Conservation (phyloP, 2,797 vertebrate species). For the Delichon dasypus region DNA sequence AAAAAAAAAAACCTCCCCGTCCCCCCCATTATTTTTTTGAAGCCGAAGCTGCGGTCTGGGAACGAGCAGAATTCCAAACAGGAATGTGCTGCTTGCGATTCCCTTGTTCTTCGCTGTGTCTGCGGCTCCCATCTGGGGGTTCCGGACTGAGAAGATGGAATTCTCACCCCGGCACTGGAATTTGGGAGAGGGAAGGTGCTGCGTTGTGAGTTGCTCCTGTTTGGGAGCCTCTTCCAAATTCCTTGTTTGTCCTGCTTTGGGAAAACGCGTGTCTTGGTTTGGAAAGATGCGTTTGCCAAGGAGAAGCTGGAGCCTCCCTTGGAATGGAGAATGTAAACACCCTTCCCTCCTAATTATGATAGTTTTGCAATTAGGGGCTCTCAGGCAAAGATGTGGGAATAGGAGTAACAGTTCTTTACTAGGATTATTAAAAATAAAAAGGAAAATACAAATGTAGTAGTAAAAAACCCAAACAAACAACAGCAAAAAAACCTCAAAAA, state of each 20-base stretch:
- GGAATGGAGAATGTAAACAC: too few relatives aligned
- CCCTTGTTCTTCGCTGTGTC: neutral
- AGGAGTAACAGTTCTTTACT: too few relatives aligned
- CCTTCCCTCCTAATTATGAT: too few relatives aligned
- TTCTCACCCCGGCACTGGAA: neutral
- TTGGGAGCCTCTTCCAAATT: neutral
- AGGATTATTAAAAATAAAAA: too few relatives aligned
- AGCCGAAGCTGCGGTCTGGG: neutral
- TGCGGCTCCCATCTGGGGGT: neutral
- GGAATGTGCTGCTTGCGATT: neutral
- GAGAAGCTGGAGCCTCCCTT: too few relatives aligned
- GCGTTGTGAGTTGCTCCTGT: neutral
- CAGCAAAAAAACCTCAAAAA: too few relatives aligned
- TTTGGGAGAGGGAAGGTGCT: neutral
- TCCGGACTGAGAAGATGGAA: neutral
- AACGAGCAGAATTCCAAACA: neutral
- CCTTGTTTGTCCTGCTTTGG: neutral
- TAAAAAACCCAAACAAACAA: too few relatives aligned
- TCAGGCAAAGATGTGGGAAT: too few relatives aligned
- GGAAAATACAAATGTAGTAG: too few relatives aligned
- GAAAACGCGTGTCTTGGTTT: too few relatives aligned
- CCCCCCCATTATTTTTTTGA: neutral
- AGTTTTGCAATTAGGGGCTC: too few relatives aligned
- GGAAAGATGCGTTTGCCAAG: too few relatives aligned
- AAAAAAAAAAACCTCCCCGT: neutral